Conservation (phyloP, 1,140 invertebrate genomes). For the Apis laboriosa region DNA sequence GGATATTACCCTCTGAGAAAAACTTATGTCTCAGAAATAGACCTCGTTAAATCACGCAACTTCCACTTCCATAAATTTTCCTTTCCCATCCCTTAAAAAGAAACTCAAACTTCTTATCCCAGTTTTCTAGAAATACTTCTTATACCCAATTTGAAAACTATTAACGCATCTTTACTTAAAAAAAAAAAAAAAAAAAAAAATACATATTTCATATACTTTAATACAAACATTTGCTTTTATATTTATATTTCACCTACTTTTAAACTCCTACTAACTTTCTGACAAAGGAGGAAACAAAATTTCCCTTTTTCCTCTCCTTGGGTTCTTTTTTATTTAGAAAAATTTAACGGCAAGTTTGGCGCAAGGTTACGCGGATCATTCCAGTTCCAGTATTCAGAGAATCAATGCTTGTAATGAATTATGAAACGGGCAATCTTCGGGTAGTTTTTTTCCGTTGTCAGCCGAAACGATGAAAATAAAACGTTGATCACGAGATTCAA, state of each 20-base stretch:
- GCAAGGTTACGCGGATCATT: too few relatives aligned
- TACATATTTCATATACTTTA: not conserved
- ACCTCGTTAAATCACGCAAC: slow-evolving; percentile 2
- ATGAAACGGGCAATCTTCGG: slow-evolving; percentile 14
- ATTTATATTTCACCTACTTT: too few relatives aligned
- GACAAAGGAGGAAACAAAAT: too few relatives aligned
- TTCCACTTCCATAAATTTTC: not conserved
- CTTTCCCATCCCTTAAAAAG: not conserved
- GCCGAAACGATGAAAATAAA: slow-evolving; percentile 2
- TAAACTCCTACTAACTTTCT: too few relatives aligned
- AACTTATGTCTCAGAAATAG: not conserved
- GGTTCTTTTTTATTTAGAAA: too few relatives aligned
- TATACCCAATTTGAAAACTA: not conserved
- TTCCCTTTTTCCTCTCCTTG: too few relatives aligned
- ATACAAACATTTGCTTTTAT: too few relatives aligned
- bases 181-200: not conserved
- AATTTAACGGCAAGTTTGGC: too few relatives aligned
- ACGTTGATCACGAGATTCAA: not conserved
- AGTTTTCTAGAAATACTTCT: not conserved
- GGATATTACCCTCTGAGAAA: not conserved
- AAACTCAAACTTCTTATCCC: not conserved
- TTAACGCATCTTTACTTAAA: not conserved
- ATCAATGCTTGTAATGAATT: slow-evolving; percentile 12
- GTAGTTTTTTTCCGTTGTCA: not conserved
- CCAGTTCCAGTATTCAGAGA: too few relatives aligned